Evolutionary conservation across 2,888 invertebrate genomes (phyloP).

Genomic region (Agriopis marginaria): DNA sequence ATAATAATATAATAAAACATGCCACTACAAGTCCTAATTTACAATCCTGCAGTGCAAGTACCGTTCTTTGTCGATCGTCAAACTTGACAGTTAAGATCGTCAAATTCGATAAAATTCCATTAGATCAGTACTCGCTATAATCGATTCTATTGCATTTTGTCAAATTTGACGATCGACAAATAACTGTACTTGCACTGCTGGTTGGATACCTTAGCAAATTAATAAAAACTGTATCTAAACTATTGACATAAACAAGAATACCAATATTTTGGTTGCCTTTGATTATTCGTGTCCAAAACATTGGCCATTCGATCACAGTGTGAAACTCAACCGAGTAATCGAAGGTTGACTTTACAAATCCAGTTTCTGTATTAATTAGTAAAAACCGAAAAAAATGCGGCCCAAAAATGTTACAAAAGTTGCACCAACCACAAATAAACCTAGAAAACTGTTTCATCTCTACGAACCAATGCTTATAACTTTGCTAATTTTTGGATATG

Average conservation of each 20-base stretch:
- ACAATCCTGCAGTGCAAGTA: too few relatives aligned
- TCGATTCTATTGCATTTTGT: too few relatives aligned
- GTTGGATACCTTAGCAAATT: too few relatives aligned
- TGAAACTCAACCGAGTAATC: conserved; percentile 30
- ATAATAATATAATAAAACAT: too few relatives aligned
- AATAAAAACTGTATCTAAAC: conserved; percentile 46
- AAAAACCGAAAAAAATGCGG: conserved; percentile 48
- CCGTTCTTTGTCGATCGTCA: too few relatives aligned
- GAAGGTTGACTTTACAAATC: neutral
- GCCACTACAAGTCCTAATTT: too few relatives aligned
- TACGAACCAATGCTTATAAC: conserved; percentile 61
- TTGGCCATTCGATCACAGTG: conserved; percentile 62
- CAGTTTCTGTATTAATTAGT: conserved; percentile 25
- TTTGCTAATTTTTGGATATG: conserved; percentile 68
- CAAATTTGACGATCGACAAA: too few relatives aligned
- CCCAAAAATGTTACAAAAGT: conserved; percentile 38
- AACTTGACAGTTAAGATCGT: too few relatives aligned
- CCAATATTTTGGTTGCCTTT: conserved; percentile 43
- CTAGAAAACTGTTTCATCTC: conserved; percentile 44
- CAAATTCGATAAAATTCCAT: too few relatives aligned
- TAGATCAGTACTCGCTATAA: too few relatives aligned
- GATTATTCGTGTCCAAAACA: conserved; percentile 44
- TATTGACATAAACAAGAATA: conserved; percentile 42
- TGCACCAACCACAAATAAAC: conserved; percentile 37
- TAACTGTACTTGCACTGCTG: too few relatives aligned